Evolutionary conservation across 2,888 invertebrate species (phyloP), one percentile per base, ranked within the genome.

Genomic region (Ischnura elegans): DNA sequence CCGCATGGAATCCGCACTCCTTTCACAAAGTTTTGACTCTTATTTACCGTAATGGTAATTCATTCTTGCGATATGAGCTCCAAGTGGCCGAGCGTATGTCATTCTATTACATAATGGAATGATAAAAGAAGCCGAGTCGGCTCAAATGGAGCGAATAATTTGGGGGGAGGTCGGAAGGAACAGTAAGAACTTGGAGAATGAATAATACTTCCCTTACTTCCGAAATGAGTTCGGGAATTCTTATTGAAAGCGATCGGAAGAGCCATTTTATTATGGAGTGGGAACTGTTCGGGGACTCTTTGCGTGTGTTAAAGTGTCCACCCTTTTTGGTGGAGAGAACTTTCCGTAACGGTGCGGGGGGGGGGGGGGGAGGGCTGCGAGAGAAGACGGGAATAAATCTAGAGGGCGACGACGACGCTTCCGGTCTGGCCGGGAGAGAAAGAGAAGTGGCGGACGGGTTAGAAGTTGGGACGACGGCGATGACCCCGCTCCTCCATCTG

Each of bases 401-500:
- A 76, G n/a, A 51, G 29, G 76, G 76, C 36, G 29, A 76, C 36
- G 29, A 76, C 36, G 76, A 76, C 25, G 29, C 76, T 76, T 76
- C 76, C 76, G 76, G 76, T 76, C 36, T 76, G 76, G 76, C 76
- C 25, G 61, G 76, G 76, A 13, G 76, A 76, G 76, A 76, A 36
- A 25, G 76, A 8, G 76, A 76, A 29, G 36, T 76, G 76, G n/a
- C n/a, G 36, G n/a, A n/a, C n/a, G n/a, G n/a, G 51, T 51, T 51
- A n/a, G n/a, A n/a, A 42, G 85, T 5, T 42, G 36, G 36, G 42
- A 19, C 16, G 42, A 8, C 16, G 42, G 29, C 29, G 42, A 29
- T n/a, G 84, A 84, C 13, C n/a, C 16, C 29, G 61, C 13, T 8
- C 51, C 47, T 13, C 47, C 47, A 5, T 47, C 47, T 8, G 47